Conservation (phyloP, 2,797 vertebrate species). For the Pangasius macronema region DNA sequence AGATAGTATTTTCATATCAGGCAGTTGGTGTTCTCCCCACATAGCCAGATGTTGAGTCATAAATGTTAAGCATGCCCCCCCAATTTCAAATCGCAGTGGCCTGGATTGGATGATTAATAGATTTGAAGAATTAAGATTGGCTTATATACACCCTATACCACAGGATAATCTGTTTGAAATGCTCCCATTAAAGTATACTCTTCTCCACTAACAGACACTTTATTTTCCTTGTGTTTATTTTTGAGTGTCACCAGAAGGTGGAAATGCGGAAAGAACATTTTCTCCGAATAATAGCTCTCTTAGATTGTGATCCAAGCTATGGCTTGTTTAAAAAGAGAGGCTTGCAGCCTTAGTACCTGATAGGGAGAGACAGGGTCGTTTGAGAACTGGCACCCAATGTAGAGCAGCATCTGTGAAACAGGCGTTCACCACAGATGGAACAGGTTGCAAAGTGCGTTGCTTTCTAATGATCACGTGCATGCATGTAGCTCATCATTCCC, state of each 20-base stretch:
- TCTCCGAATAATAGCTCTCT: slow-evolving; percentile 30
- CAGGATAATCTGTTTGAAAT: neutral
- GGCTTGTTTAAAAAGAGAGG: slow-evolving; percentile 17
- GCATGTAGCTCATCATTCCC: slow-evolving; percentile 12
- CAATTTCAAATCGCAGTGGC: neutral
- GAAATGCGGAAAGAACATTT: slow-evolving; percentile 15
- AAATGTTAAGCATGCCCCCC: neutral
- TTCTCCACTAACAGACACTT: slow-evolving; percentile 19
- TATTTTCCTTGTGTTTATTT: slow-evolving; percentile 30
- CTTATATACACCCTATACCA: neutral
- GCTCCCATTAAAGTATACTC: neutral
- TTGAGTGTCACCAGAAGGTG: slow-evolving; percentile 23
- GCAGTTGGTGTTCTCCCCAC: neutral
- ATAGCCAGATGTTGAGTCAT: neutral
- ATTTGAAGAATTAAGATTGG: neutral
- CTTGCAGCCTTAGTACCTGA: slow-evolving; percentile 43
- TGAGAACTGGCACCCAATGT: slow-evolving; percentile 40
- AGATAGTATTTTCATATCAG: neutral
- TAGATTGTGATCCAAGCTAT: neutral
- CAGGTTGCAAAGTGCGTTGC: slow-evolving; percentile 25
- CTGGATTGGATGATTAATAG: neutral
- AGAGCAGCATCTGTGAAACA: slow-evolving; percentile 54
- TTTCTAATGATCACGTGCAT: slow-evolving; percentile 12
- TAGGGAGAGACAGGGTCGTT: slow-evolving; percentile 55
- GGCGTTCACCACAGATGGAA: slow-evolving; percentile 54